These are phyloP conservation scores for Heliornis fulica DNA, from an alignment of 2,113 vertebrate genomes.

Conservation along the genomic window DNA sequence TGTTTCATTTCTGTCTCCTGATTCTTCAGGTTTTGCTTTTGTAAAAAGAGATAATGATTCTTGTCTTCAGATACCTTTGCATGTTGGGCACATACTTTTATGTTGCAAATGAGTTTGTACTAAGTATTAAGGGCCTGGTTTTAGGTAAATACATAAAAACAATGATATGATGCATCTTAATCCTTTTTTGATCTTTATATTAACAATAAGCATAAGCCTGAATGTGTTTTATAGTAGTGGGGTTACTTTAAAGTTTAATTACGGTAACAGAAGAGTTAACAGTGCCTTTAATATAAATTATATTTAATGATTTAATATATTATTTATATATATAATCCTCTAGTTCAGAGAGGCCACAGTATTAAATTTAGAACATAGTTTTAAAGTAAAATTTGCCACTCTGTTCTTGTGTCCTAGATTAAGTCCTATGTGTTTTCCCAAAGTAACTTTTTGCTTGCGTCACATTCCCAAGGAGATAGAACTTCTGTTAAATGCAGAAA, in stretches of 20 bases:
- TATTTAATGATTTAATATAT: neutral
- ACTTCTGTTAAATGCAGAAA: neutral
- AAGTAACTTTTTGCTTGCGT: neutral
- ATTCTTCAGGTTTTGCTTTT: neutral
- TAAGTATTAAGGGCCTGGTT: neutral
- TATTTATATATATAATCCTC: neutral
- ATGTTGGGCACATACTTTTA: neutral
- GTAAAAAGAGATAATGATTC: neutral
- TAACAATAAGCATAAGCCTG: neutral
- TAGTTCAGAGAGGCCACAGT: neutral
- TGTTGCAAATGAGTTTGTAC: neutral
- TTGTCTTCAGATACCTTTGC: neutral
- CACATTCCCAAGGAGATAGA: neutral
- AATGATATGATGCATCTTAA: neutral
- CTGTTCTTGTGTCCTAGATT: neutral
- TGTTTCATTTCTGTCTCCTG: neutral
- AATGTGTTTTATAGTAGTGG: neutral
- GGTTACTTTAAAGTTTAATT: neutral
- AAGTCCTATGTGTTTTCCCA: neutral
- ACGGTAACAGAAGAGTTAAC: neutral
- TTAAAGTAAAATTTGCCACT: neutral
- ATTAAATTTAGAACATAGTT: neutral
- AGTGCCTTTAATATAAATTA: neutral
- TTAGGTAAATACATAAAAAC: neutral
- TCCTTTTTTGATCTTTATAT: neutral